phyloP scores from a whole-genome alignment of 1,140 invertebrate genomes.

The Panulirus ornatus region DNA sequence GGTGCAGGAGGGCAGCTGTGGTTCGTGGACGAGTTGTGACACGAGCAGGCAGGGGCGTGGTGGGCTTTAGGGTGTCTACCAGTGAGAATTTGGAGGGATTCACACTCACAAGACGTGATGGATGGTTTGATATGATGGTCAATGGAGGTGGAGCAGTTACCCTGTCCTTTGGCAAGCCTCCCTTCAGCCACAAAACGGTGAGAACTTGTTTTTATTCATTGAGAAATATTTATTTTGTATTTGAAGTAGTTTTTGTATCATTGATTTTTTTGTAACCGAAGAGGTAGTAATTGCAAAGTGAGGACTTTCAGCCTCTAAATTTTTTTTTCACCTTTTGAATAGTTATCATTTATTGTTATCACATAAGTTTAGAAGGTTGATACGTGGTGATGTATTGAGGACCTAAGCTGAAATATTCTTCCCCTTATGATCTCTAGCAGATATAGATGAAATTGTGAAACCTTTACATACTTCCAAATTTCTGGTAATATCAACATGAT shows the following conservation, averaged over 20 bases:
- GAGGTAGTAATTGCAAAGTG: background rate
- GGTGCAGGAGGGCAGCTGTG: constrained; percentile 93
- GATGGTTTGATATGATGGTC: constrained; percentile 97
- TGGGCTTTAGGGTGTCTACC: constrained; percentile 92
- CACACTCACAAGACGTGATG: constrained; percentile 89
- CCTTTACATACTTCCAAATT: no score
- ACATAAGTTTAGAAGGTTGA: no score
- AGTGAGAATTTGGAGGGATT: constrained; percentile 88
- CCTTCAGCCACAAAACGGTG: constrained; percentile 89
- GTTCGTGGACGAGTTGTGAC: constrained; percentile 95
- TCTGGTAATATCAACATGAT: no score
- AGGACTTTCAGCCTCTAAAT: background rate
- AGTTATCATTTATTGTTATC: no score
- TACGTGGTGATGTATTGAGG: no score
- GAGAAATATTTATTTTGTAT: background rate
- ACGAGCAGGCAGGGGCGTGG: constrained; percentile 91
- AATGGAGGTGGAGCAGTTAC: constrained; percentile 98
- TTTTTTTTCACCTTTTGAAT: no score
- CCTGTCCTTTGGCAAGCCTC: constrained; percentile 93
- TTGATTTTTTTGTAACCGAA: background rate
- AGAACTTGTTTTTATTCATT: background rate
- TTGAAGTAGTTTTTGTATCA: background rate
- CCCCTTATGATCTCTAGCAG: no score
- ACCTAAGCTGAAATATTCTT: no score
- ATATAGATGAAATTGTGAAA: no score